Conservation (phyloP, 2,113 vertebrate species). For the Bettongia penicillata region DNA sequence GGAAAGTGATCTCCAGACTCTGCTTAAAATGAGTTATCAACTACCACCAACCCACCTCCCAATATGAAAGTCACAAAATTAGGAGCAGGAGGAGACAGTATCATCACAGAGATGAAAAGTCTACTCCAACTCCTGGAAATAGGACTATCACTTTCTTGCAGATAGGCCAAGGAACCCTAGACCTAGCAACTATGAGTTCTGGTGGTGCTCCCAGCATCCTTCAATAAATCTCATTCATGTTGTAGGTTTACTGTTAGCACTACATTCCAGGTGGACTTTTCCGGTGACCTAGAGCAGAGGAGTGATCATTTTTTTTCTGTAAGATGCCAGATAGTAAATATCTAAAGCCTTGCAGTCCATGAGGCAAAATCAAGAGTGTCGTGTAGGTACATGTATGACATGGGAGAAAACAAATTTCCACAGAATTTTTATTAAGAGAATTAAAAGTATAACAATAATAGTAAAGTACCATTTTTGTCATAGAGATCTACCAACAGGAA, state of each 20-base stretch:
- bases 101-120: no score
- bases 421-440: not conserved
- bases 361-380: not conserved
- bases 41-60: not conserved
- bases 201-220: not conserved
- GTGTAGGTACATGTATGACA: not conserved
- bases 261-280: not conserved
- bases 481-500: not conserved
- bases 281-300: not conserved
- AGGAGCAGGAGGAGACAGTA: no score
- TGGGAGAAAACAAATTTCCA: not conserved
- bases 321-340: not conserved
- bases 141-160: not conserved
- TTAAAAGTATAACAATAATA: not conserved
- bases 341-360: not conserved
- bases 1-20: not conserved
- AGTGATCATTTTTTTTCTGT: not conserved
- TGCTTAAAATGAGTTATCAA: not conserved
- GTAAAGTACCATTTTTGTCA: not conserved
- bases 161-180: not conserved
- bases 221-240: not conserved
- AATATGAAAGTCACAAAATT: no score
- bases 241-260: no score
- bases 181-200: not conserved
- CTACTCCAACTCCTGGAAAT: no score